A percentile compares a stretch with the other conserved stretches of the same genome.
These are phyloP conservation scores for Gallinago paraguaiae DNA, from an alignment of 2,113 vertebrate genomes.

Conservation along the genomic window DNA sequence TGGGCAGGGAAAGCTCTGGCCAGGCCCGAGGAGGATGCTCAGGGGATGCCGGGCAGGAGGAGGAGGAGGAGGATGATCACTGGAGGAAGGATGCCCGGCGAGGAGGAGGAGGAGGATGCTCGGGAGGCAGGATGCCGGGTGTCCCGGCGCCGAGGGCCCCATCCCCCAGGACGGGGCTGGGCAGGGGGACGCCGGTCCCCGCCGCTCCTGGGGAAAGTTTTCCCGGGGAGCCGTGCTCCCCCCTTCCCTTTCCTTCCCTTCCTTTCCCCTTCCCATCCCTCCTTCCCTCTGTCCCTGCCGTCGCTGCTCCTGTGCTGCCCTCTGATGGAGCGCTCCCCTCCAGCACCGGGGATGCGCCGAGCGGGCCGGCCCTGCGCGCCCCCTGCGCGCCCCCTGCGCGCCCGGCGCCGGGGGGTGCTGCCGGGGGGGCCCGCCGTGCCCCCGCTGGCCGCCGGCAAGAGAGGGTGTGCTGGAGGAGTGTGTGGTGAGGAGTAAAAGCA, in stretches of 20 bases:
- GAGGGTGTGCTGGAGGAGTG: neutral
- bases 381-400: too few relatives aligned
- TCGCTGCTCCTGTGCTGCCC: slow-evolving; percentile 80
- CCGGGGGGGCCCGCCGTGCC: neutral
- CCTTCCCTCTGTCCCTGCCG: neutral
- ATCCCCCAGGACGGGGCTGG: neutral
- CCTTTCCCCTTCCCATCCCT: neutral
- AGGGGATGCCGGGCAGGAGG: neutral
- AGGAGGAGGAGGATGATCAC: neutral
- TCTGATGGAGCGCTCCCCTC: slow-evolving; percentile 75
- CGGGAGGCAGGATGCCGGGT: neutral
- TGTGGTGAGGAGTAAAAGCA: neutral
- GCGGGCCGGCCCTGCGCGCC: too few relatives aligned
- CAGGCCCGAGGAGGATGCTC: neutral
- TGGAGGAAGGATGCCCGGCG: too few relatives aligned
- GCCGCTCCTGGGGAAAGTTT: neutral
- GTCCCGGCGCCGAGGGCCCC: neutral
- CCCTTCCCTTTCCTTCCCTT: neutral
- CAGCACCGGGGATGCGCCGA: neutral
- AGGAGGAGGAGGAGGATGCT: too few relatives aligned
- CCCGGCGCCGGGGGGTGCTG: neutral
- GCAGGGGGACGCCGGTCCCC: neutral
- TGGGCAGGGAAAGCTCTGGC: neutral
- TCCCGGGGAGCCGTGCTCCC: neutral
- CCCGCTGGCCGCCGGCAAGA: neutral